Base-by-base conservation (phyloP, 2,888 invertebrate genomes). In the Machimus rusticus region DNA sequence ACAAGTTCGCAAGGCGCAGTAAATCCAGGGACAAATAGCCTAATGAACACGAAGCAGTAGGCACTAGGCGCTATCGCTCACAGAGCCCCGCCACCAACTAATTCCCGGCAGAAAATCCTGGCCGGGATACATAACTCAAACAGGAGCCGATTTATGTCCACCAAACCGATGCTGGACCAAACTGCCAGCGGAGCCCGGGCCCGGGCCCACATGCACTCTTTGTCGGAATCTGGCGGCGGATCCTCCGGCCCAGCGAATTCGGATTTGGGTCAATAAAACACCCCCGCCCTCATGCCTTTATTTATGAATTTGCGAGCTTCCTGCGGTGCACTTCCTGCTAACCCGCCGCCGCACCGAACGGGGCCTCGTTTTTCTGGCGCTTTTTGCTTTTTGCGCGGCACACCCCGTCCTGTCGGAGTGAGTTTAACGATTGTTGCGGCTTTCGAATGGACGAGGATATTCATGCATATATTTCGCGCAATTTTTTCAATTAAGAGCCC, bases 261-360 rank as follows among this genome's bases (percentile, higher is more conserved):
- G 46, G 74, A 85, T 85, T 85, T 85, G 43, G 85, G 85, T 85
- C 85, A 74, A 85, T 85, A 85, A 85, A 85, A 74, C 43, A 74
- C 74, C 66, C 85, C 74, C 74, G 23, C 74, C 85, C 19, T 28
- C 46, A 46, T 66, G 57, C 57, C 51, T 57, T 82, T 82, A 57
- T 82, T 82, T 82, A 57, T 82, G 82, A 82, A 82, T 82, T 82
- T 82, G 82, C 66, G 37, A 82, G 82, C 66, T 82, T 82, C 82
- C 82, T 82, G 82, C 57, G 57, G 82, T 82, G 66, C 82, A 82
- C 57, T 82, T 82, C 66, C 82, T 34, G 55, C 37, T 55, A 14
- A 57, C 57, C 55, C 19, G 19, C 37, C n/a, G 9, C 37, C n/a
- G 19, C 34, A 14, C 46, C 23, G 79, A 9, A 46, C 79, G 14